Evolutionary conservation across 2,888 invertebrate species (phyloP), one percentile per base, ranked within the genome.

Genomic region (Phortica magna): DNA sequence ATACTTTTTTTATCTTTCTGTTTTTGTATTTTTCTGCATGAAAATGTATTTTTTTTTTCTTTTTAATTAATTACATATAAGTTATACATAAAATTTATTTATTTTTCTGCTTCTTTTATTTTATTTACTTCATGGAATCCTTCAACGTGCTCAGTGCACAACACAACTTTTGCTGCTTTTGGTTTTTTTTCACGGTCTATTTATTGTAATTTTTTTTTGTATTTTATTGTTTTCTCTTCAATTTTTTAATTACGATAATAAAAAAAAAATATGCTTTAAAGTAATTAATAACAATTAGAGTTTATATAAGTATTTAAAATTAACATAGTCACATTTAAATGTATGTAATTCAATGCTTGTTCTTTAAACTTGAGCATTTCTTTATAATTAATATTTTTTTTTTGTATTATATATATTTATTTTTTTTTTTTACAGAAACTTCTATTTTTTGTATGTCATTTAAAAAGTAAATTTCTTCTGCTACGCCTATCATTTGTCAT

Each of bases 361-460:
- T 48, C 48, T 48, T 48, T 14, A 12, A 9, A 5, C 48, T 48
- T 53, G 48, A 71, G 53, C 31, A 57, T 17, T 19, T 61, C 22
- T 22, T 61, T 61, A 61, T 57, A n/a, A 22, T 55, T 55, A n/a
- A 31, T 39, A 72, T 39, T 14, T 17, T 53, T n/a, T 14, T 39
- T 41, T 53, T 31, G 17, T 19, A 42, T 19, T 43, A 68, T 42
- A 10, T 53, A 41, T 57, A 55, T 71, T 71, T 71, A 22, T 55
- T 53, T 57, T 14, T 14, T 72, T 72, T 57, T 76, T 72, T 43
- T 19, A 39, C 70, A 55, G n/a, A 67, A 65, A 77, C 72, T 67
- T 59, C 42, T 61, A 64, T 77, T 39, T 57, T 14, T 48, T 12
- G 10, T 48, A 7, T 14, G 2, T 48, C 48, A 48, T n/a, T n/a